Conservation (phyloP, 2,888 invertebrate genomes). For the Drosophila nr. perissopoda region DNA sequence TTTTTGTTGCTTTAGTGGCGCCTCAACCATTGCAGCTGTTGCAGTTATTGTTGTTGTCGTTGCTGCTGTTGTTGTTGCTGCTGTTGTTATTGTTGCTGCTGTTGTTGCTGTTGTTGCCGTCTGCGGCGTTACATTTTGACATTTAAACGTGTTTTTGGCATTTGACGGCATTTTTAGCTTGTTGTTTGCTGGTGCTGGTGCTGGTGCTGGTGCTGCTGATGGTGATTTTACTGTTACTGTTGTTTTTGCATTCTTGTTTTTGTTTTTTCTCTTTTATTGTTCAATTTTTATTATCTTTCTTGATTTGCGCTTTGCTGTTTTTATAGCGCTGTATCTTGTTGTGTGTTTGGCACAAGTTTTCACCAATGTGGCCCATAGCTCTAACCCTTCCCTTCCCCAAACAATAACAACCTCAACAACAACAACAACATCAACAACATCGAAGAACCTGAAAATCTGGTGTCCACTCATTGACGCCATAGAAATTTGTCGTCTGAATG, state of each 20-base stretch:
- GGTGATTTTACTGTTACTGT: slow-evolving; percentile 33
- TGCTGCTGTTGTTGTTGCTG: slow-evolving; percentile 48
- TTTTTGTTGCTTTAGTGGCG: slow-evolving; percentile 74
- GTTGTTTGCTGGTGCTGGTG: slow-evolving; percentile 3
- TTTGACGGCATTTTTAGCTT: slow-evolving; percentile 66
- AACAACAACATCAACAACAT: background rate
- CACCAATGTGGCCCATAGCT: slow-evolving; percentile 44
- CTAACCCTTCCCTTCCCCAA: slow-evolving; percentile 26
- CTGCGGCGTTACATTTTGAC: slow-evolving; percentile 71
- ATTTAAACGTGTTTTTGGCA: slow-evolving; percentile 79
- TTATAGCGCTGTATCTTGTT: slow-evolving; percentile 42
- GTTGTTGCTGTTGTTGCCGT: slow-evolving; percentile 28
- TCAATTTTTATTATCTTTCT: slow-evolving; percentile 67
- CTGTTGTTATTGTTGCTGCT: slow-evolving; percentile 23
- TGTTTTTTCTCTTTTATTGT: slow-evolving; percentile 46
- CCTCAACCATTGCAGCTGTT: slow-evolving; percentile 70
- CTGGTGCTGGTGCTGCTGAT: background rate
- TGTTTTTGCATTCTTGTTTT: slow-evolving; percentile 25
- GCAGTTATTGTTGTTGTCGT: slow-evolving; percentile 52
- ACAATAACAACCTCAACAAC: background rate
- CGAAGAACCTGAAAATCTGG: slow-evolving; percentile 54
- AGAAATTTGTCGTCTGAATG: slow-evolving; percentile 58
- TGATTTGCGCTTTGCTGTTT: slow-evolving; percentile 69
- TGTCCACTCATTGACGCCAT: slow-evolving; percentile 49
- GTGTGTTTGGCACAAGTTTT: slow-evolving; percentile 47